Evolutionary conservation across 1,140 invertebrate species (phyloP).

Genomic region (Drosophila triauraria): DNA sequence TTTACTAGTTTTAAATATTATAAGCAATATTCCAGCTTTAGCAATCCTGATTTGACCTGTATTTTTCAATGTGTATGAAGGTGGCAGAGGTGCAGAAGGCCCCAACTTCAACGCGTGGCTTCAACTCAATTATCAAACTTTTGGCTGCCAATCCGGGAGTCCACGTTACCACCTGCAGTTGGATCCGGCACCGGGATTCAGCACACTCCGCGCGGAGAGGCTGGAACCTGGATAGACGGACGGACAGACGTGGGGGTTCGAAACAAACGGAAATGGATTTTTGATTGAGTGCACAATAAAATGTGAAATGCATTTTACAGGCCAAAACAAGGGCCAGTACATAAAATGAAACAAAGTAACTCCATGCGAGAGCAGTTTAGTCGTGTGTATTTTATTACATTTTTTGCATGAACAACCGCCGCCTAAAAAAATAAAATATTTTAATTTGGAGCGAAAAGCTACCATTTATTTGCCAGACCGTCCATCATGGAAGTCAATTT

Average conservation of each 20-base stretch:
- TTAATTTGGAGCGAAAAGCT: constrained; percentile 69
- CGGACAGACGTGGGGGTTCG: constrained; percentile 31
- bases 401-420: constrained; percentile 9
- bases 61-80: constrained; percentile 6
- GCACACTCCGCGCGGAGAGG: constrained; percentile 15
- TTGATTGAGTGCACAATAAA: constrained; percentile 83
- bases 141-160: constrained; percentile 66
- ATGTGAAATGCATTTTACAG: constrained; percentile 81
- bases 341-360: constrained; percentile 31
- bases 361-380: constrained; percentile 52
- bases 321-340: constrained; percentile 53
- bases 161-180: constrained; percentile 32
- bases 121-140: constrained; percentile 82
- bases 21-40: too few species aligned
- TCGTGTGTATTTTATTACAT: constrained; percentile 54
- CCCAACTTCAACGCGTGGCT: constrained; percentile 59
- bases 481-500: constrained; percentile 76
- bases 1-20: too few species aligned
- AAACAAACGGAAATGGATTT: constrained; percentile 82
- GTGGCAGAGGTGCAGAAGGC: constrained; percentile 6
- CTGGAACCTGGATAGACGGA: constrained; percentile 3
- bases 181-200: constrained; percentile 26
- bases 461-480: constrained; percentile 62
- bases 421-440: constrained; percentile 30
- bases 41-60: too few species aligned